Evolutionary conservation across 2,113 vertebrate species (phyloP).

Genomic region (Alligator sinensis): DNA sequence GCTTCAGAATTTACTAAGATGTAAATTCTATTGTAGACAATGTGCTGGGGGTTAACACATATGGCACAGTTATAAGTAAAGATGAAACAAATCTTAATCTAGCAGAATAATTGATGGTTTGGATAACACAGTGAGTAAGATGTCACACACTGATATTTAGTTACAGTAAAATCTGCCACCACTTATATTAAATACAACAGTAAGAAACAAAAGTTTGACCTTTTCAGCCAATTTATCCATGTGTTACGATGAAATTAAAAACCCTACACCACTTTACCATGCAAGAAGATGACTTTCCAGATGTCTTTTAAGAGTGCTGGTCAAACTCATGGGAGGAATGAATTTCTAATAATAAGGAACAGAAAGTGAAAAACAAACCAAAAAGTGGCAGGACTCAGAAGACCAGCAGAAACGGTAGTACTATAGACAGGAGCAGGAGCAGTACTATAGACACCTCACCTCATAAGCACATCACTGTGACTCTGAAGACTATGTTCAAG

Average conservation of each 20-base stretch:
- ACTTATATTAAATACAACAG: not conserved
- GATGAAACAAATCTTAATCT: no score
- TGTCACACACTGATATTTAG: not conserved
- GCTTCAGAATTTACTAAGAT: not conserved
- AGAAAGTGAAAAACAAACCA: not conserved
- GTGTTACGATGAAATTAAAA: not conserved
- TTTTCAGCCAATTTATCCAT: not conserved
- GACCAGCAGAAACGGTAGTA: not conserved
- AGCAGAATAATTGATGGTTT: not conserved
- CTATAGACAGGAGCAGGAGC: not conserved
- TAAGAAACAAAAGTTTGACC: not conserved
- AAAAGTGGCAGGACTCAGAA: not conserved
- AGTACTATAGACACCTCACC: not conserved
- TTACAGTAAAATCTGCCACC: not conserved
- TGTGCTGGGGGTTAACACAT: not conserved
- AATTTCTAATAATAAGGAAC: not conserved
- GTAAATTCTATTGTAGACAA: not conserved
- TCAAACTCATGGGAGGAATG: not conserved
- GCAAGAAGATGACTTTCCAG: not conserved
- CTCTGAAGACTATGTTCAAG: not conserved
- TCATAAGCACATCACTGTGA: not conserved
- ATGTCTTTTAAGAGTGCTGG: not conserved
- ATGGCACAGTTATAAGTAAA: not conserved
- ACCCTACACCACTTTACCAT: accelerated
- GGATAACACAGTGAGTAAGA: not conserved